These are phyloP conservation scores for Stenoptilia bipunctidactyla DNA, from an alignment of 2,888 invertebrate genomes.

Conservation along the genomic window DNA sequence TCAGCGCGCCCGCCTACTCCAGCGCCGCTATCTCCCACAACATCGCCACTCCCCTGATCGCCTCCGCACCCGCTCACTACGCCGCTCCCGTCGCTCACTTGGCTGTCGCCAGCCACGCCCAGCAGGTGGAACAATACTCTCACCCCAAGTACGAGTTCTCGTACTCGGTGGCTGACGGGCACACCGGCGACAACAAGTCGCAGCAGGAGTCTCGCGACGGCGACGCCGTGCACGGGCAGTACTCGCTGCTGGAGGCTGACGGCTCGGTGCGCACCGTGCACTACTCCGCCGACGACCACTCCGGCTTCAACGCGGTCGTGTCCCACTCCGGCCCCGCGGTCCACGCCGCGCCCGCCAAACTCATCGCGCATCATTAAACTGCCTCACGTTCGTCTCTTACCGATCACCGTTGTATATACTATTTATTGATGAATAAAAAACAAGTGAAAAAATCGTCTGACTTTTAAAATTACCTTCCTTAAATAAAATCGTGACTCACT, in stretches of 20 bases:
- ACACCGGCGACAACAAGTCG: constrained; percentile 62
- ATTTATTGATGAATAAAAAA: no score
- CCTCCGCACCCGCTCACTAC: constrained; percentile 25
- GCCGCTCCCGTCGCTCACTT: constrained; percentile 27
- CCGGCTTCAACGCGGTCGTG: constrained; percentile 45
- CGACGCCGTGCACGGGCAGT: constrained; percentile 58
- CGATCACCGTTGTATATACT: no score
- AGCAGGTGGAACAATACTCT: constrained; percentile 37
- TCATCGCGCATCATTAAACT: constrained; percentile 14
- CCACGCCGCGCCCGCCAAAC: constrained; percentile 23
- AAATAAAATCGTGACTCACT: no score
- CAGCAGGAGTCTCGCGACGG: constrained; percentile 61
- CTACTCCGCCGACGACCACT: constrained; percentile 59
- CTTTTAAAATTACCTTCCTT: no score
- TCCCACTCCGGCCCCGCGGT: constrained; percentile 29
- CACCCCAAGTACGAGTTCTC: constrained; percentile 43
- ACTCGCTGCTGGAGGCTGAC: constrained; percentile 61
- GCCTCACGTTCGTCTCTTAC: no score
- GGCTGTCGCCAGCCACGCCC: constrained; percentile 25
- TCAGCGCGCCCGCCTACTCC: constrained; percentile 27
- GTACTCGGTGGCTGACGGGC: constrained; percentile 61
- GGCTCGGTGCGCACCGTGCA: constrained; percentile 61
- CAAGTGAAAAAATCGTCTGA: no score
- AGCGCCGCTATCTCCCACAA: constrained; percentile 26
- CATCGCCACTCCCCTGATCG: constrained; percentile 24